Evolutionary conservation across 2,113 vertebrate genomes (phyloP), one percentile per base, ranked within the genome.

Genomic region (Bubo blakistoni): DNA sequence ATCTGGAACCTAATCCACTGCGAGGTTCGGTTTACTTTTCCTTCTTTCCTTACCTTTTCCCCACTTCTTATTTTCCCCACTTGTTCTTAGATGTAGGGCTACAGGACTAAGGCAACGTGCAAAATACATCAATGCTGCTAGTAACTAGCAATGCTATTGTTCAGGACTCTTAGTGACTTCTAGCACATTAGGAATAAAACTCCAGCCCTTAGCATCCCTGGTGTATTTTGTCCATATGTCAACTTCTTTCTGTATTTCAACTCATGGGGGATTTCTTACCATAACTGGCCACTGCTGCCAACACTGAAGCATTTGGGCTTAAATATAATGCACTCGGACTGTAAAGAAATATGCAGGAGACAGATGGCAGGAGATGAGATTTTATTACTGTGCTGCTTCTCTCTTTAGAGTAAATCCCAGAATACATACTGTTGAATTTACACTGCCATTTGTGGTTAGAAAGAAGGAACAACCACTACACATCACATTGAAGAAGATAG

Each of bases 351-450:
- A 96, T 92, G 71, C 78, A 81, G 42, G 54, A 91, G 86, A 93
- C 92, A 97, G 95, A 96, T 96, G 94, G 95, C 29, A 89, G 44
- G 62, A 92, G 87, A 95, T 91, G 73, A 95, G 85, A 94, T 85
- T 96, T 96, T 96, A 96, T 95, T 96, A 73, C 87, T 92, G 52
- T 92, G 44, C 34, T 61, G 36, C 57, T 91, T 86, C 30, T 90
- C 72, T 61, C 91, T 96, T 86, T 69, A 93, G 76, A 86, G 70
- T 81, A 96, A 93, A 94, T 96, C 93, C 73, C 77, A 95, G 80
- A 92, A 92, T 92, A 72, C n/a, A 70, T 72, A 51, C 69, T 84
- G 58, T 77, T 94, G 81, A 93, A 94, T 82, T 85, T 88, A 54
- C 74, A 36, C 38, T 78, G 55, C 34, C 62, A 29, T 95, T 91